Base-by-base conservation (phyloP, 2,797 vertebrate species). In the Enteromius afrohamiltoni region DNA sequence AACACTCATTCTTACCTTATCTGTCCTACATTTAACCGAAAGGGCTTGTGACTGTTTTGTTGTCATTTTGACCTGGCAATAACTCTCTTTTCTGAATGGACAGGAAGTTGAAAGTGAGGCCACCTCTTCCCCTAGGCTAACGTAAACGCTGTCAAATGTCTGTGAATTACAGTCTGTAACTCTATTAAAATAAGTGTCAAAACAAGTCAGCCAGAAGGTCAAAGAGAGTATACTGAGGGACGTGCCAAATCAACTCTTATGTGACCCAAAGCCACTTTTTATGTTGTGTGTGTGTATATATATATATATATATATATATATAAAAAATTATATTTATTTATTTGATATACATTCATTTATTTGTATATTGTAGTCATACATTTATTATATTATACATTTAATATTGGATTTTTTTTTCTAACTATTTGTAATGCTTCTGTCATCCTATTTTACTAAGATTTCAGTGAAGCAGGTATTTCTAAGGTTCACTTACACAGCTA, bases 61-160 rank as follows among this genome's bases (percentile, higher is more conserved):
- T 83, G 77, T 83, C 85, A 85, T 82, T 67, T 86, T 89, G 88
- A 86, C 84, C 87, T 82, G 51, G 84, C 86, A 77, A 85, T 86
- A 87, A 86, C 80, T 88, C 65, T 85, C 55, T 85, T 68, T 81
- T 71, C 64, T 87, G 84, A 88, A 85, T 85, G 86, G 83, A 86
- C 88, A 89, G 88, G 88, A 89, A 88, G 88, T 87, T 89, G 86
- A 89, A 81, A 58, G 58, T 75, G 75, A 85, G 87, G 88, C 62
- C 87, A 85, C 74, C 60, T 83, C 60, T 86, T 86, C 84, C 85
- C 83, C 47, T 23, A 86, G 81, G 67, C 67, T 78, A 62, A 64
- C 67, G 11, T 62, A 78, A 83, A 83, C 29, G 31, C 73, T 87
- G 85, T 87, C 89, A 86, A 86, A 87, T 79, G 62, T 64, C 65